Conservation (phyloP, 2,113 vertebrate genomes). For the Polypterus bichir region DNA sequence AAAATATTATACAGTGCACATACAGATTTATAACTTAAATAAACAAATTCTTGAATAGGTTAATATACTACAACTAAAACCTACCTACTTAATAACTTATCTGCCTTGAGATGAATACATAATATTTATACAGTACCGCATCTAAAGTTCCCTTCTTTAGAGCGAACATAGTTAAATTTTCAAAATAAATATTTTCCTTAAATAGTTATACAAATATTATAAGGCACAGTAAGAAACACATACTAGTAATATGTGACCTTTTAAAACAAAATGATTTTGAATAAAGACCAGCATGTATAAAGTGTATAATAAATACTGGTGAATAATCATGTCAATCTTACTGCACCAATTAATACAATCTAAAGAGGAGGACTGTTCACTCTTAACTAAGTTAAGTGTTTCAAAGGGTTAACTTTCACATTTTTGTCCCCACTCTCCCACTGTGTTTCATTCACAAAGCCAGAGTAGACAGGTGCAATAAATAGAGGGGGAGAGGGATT, state of each 20-base stretch:
- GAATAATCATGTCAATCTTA: constrained; percentile 57
- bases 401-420: constrained; percentile 55
- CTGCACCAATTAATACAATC: constrained; percentile 48
- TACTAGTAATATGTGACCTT: constrained; percentile 44
- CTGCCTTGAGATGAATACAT: constrained; percentile 99
- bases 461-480: constrained; percentile 49
- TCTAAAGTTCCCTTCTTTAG: constrained; percentile 85
- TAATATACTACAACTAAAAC: constrained; percentile 79
- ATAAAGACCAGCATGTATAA: constrained; percentile 38
- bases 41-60: constrained; percentile 93
- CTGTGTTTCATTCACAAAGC: constrained; percentile 44
- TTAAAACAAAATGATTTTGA: constrained; percentile 52
- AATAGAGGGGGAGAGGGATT: constrained; percentile 53
- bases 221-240: constrained; percentile 89
- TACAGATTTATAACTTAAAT: constrained; percentile 84
- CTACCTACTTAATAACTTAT: constrained; percentile 93
- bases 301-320: constrained; percentile 49
- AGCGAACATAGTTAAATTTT: constrained; percentile 84
- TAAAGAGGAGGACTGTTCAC: constrained; percentile 36
- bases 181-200: constrained; percentile 98
- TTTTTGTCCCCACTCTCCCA: constrained; percentile 26
- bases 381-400: constrained; percentile 32
- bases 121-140: constrained; percentile 86
- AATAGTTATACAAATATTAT: constrained; percentile 84
- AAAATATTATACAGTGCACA: constrained; percentile 83